Base-by-base conservation (phyloP, 2,888 invertebrate species). In the Yponomeuta evonymella region DNA sequence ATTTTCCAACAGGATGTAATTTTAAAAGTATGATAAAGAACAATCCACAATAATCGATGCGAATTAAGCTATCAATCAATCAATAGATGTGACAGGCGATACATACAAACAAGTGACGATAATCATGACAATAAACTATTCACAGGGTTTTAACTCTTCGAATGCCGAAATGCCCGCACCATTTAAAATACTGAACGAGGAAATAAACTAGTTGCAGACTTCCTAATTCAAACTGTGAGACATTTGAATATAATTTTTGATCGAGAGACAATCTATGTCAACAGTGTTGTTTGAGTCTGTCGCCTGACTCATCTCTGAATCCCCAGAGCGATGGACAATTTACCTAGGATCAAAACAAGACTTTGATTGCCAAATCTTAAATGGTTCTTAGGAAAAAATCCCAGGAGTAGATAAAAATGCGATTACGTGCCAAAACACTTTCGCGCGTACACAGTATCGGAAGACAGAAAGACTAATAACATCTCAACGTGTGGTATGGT, bases 361-460 rank as follows among this genome's bases (percentile, higher is more conserved):
- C 43, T 43, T 4, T 43, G 43, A 67, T 72, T 74, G 76, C 74
- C 72, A 74, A 74, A 71, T 43, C 43, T 43, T 43, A 1, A 43
- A 43, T 43, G 43, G 43, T 48, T 67, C 36, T 30, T 6, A 69
- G 71, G 71, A 73, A 79, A 79, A 80, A 79, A 78, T 74, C 74
- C 76, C 78, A 76, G 78, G 75, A 75, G 77, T 80, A 81, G 78
- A 81, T 83, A 86, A 87, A 88, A 86, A 84, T 78, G 77, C 78
- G 81, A 86, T 83, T 79, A 84, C 83, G 84, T 89, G 87, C 89
- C 89, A 90, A 89, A 88, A 87, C 80, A 83, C 81, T 82, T 84
- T 78, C 82, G 83, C 8, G 43, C 43, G 9, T 5, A 43, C 43
- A 43, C 43, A 43, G 43, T 43, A 43, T 8, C 9, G 43, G 5